phyloP scores from a whole-genome alignment of 2,113 vertebrate species.

The Oreochromis aureus region DNA sequence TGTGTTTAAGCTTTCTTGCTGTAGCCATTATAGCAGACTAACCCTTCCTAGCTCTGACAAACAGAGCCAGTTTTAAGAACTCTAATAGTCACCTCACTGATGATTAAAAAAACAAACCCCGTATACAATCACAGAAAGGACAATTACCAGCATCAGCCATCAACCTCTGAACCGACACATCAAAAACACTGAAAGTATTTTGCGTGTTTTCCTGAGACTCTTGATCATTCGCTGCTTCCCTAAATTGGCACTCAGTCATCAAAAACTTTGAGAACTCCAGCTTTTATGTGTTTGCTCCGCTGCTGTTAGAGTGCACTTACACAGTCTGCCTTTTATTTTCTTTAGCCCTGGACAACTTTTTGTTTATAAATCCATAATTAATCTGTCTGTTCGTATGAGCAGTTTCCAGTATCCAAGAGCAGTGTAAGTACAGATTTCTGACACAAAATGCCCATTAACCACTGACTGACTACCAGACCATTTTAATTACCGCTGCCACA shows the following conservation, averaged over 20 bases:
- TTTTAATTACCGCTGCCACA: constrained; percentile 53
- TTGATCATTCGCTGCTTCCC: neutral
- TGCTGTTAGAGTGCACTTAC: neutral
- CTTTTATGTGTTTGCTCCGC: neutral
- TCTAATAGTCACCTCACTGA: neutral
- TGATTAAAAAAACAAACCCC: neutral
- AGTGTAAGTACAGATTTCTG: neutral
- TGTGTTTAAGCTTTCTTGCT: neutral
- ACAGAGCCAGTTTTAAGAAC: neutral
- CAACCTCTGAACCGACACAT: neutral
- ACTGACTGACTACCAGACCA: constrained; percentile 19
- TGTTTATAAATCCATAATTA: constrained; percentile 16
- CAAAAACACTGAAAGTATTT: neutral
- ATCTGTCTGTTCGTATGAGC: neutral
- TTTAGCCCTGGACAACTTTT: neutral
- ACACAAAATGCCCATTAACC: constrained; percentile 29
- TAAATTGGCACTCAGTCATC: neutral
- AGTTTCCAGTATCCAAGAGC: neutral
- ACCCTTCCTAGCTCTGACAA: neutral
- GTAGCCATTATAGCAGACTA: neutral
- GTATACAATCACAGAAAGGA: neutral
- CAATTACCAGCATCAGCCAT: neutral
- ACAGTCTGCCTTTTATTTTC: neutral
- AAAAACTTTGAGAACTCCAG: neutral
- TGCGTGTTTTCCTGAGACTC: neutral